Percentiles rank a stretch among this genome's conserved stretches.
Evolutionary conservation across 2,113 vertebrate genomes (phyloP).

Genomic region (Sapajus apella): DNA sequence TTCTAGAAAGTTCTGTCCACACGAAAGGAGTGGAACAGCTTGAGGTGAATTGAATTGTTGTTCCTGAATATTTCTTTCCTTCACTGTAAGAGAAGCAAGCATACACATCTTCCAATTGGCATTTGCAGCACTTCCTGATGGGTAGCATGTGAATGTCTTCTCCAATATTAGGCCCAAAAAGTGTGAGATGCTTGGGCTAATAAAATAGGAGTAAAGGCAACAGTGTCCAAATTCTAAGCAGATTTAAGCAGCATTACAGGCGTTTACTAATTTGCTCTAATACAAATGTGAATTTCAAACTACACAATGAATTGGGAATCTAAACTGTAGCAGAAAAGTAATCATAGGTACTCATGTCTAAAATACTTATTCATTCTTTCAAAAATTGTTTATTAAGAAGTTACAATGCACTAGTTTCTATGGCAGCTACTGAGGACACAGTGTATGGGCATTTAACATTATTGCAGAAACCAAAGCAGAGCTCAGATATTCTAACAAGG

Average conservation of each 20-base stretch:
- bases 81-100: neutral
- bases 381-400: neutral
- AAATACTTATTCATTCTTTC: neutral
- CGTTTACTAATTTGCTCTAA: neutral
- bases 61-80: neutral
- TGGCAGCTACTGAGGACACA: neutral
- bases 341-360: neutral
- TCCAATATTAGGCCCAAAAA: neutral
- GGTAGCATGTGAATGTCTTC: neutral
- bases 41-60: neutral
- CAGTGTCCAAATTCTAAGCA: neutral
- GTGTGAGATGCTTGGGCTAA: neutral
- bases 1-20: neutral
- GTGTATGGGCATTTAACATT: neutral
- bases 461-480: neutral
- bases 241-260: neutral
- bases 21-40: neutral
- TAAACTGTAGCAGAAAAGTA: neutral
- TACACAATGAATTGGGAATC: neutral
- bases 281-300: constrained; percentile 20
- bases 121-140: neutral
- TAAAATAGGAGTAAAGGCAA: neutral
- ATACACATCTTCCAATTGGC: neutral
- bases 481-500: neutral
- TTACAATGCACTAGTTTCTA: neutral